Base-by-base conservation (phyloP, 2,797 vertebrate genomes). In the Podargus strigoides region DNA sequence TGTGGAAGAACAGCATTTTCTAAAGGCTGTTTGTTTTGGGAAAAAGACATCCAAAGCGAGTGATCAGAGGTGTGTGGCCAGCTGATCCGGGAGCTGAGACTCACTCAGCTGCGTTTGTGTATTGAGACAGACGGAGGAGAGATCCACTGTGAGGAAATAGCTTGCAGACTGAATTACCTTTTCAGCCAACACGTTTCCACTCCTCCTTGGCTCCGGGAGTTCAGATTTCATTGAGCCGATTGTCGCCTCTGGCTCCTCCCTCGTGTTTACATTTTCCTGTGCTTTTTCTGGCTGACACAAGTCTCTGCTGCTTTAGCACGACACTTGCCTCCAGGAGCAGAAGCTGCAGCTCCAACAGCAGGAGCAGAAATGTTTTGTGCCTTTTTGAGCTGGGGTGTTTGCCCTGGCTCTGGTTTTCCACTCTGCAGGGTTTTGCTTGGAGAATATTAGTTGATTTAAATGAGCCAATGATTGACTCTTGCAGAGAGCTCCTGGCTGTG, bases 231-330 rank as follows among this genome's bases (percentile, higher is more conserved):
- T 92, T 96, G 93, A 97, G 94, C 97, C 97, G 91, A 93, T 73
- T 94, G 76, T 76, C 30, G 85, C 21, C 41, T 82, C 59, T 41
- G 56, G 86, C 97, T 96, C 98, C 98, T 85, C 98, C 98, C 96
- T 96, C 76, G 24, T 98, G 98, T 99, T 99, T 98, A 98, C 98
- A 98, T 98, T 98, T 98, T 98, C 97, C 37, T 91, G 97, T 97
- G 93, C 98, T 98, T 97, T 98, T 98, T 98, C 98, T 98, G 98
- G 97, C 95, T 87, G 93, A 97, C 97, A 94, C 82, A 95, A 97
- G 96, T 98, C 97, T 97, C 94, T 14, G 87, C 92, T 78, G 91
- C 90, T 97, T 97, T 94, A 85, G 92, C 92, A 55, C 79, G 97
- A 97, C 96, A 90, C 97, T 97, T 97, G 97, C 97, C 97, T 98